Conservation (phyloP, 1,140 invertebrate genomes). For the Coelopa frigida region DNA sequence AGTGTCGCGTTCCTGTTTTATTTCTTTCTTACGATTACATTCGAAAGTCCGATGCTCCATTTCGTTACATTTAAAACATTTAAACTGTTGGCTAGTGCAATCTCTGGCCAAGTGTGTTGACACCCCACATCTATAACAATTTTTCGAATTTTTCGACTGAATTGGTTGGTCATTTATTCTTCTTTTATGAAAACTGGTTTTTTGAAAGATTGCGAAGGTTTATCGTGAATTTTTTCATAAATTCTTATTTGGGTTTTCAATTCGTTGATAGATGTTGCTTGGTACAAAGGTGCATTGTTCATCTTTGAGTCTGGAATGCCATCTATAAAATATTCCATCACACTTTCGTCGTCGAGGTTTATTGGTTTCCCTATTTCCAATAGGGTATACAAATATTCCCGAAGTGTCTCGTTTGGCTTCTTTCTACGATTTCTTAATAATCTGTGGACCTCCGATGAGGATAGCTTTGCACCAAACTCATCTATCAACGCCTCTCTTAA, state of each 20-base stretch:
- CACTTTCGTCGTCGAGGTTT: conserved; percentile 1
- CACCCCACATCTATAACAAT: background rate
- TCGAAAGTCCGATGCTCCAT: background rate
- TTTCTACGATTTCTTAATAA: too few relatives aligned
- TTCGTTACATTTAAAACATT: conserved; percentile 3
- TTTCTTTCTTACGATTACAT: background rate
- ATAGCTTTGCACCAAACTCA: too few relatives aligned
- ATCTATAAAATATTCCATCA: conserved; percentile 10
- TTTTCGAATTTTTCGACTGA: background rate
- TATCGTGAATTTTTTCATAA: conserved; percentile 6
- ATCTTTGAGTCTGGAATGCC: conserved; percentile 11
- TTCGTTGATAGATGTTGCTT: conserved; percentile 2
- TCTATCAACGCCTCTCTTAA: too few relatives aligned
- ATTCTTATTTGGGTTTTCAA: background rate
- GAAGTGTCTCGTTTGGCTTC: too few relatives aligned
- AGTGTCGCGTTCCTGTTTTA: background rate
- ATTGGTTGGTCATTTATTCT: too few relatives aligned
- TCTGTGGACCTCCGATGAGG: too few relatives aligned
- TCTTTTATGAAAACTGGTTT: background rate
- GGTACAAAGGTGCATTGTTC: conserved; percentile 8
- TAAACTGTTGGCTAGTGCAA: background rate
- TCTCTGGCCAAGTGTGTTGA: background rate
- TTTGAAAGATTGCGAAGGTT: too few relatives aligned
- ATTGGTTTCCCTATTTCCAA: too few relatives aligned
- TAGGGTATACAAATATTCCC: too few relatives aligned